Base-by-base conservation (phyloP, 2,888 invertebrate species). In the Selenia dentaria region DNA sequence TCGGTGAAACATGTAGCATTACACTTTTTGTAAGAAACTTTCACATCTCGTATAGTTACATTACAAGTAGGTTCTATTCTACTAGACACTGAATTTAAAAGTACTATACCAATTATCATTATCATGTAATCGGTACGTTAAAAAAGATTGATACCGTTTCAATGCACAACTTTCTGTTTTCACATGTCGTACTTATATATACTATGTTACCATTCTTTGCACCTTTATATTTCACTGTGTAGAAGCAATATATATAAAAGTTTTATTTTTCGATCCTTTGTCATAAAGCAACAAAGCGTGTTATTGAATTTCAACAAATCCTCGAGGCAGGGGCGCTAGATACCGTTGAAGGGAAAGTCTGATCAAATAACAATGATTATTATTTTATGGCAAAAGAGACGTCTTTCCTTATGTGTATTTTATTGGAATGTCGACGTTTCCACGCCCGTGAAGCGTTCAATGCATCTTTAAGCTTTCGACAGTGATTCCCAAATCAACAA, bases 241-340 rank as follows among this genome's bases (percentile, higher is more conserved):
- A 39, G 39, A 44, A 51, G 32, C 25, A 24, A 50, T 35, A 49
- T 46, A 60, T 62, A 66, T 62, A 47, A 56, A 37, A 62, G 64
- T 64, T 54, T 56, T 51, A 64, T 64, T 64, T 68, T 40, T 55
- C 59, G 49, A 64, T 64, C 64, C 68, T 73, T 74, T 73, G 66
- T 73, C 53, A 56, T 62, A 59, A 62, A 67, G 62, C 73, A 74
- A 73, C 72, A 77, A 73, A 76, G 66, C 71, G 59, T 64, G 62
- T 74, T 74, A 75, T 76, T 68, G 67, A 73, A 79, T 77, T 77
- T 69, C 66, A 67, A 62, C 64, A 71, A 78, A 73, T 73, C 74
- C 70, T 61, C 59, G 57, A 61, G 59, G 62, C 54, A 57, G 55
- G 62, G 62, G 57, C 55, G 54, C 48, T 57, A 49, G 59, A 61